These are phyloP conservation scores for Salvelinus alpinus DNA, from an alignment of 2,113 vertebrate genomes.

Conservation along the genomic window DNA sequence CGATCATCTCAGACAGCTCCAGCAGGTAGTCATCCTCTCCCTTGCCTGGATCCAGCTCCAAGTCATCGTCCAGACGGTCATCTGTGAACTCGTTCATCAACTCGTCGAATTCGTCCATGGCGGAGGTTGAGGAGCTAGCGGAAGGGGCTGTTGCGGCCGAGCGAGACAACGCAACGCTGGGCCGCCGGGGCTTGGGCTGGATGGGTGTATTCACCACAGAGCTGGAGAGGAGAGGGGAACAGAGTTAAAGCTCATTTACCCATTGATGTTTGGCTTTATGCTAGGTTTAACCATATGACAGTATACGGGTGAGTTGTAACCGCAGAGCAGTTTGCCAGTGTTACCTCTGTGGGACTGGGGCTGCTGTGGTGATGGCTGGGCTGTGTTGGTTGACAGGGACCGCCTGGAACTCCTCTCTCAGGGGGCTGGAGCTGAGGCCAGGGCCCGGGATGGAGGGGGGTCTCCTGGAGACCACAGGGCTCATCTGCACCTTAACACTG, in stretches of 20 bases:
- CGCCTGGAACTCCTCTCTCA: constrained; percentile 49
- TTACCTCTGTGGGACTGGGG: constrained; percentile 58
- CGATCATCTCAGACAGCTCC: constrained; percentile 94
- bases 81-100: constrained; percentile 92
- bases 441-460: constrained; percentile 20
- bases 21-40: constrained; percentile 92
- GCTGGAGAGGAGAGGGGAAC: constrained; percentile 49
- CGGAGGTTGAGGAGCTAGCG: constrained; percentile 47
- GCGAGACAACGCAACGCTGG: constrained; percentile 67
- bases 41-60: constrained; percentile 85
- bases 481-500: constrained; percentile 14
- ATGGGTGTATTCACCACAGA: constrained; percentile 38
- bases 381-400: constrained; percentile 37
- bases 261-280: background rate
- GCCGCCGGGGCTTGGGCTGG: constrained; percentile 69
- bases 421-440: constrained; percentile 26
- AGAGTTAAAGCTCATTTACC: background rate
- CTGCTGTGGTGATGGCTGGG: constrained; percentile 10
- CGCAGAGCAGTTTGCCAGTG: background rate
- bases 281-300: background rate
- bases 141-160: constrained; percentile 51
- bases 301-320: background rate
- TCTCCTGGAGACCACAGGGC: constrained; percentile 23
- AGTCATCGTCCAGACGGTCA: constrained; percentile 84
- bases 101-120: constrained; percentile 89